Conservation (phyloP, 2,888 invertebrate genomes). For the Caenorhabditis afra region DNA sequence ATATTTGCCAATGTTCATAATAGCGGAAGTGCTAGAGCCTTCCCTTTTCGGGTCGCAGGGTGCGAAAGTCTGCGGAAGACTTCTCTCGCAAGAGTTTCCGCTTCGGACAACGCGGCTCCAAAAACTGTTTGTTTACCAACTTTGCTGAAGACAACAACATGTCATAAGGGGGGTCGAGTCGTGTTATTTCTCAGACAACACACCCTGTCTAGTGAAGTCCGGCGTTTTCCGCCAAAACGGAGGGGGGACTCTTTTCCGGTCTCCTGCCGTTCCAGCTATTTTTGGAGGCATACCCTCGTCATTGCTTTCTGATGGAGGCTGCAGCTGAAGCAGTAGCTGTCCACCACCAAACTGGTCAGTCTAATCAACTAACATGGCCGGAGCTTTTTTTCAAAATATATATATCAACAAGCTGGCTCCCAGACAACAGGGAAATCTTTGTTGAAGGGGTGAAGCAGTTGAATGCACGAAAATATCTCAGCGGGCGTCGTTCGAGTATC, state of each 20-base stretch:
- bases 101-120: slow-evolving; percentile 1
- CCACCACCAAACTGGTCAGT: slow-evolving; percentile 9
- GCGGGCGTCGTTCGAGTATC: neutral
- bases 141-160: slow-evolving; percentile 7
- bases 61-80: slow-evolving; percentile 28
- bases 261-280: neutral
- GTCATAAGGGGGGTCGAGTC: slow-evolving; percentile 7
- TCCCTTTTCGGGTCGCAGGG: slow-evolving; percentile 33
- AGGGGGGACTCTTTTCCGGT: neutral
- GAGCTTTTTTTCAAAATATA: neutral
- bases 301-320: slow-evolving; percentile 4
- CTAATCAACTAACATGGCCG: slow-evolving; percentile 7
- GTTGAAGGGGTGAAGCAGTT: neutral
- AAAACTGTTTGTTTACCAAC: slow-evolving; percentile 45
- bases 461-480: slow-evolving; percentile 2
- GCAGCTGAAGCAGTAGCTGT: neutral
- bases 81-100: slow-evolving; percentile 20
- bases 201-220: neutral
- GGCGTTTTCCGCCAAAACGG: neutral
- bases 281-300: neutral
- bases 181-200: too few relatives aligned
- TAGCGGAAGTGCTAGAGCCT: slow-evolving; percentile 54
- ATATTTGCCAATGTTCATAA: slow-evolving; percentile 59
- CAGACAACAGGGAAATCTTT: neutral
- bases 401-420: neutral